Conservation (phyloP, 1,140 invertebrate species). For the Plutomurus gul region DNA sequence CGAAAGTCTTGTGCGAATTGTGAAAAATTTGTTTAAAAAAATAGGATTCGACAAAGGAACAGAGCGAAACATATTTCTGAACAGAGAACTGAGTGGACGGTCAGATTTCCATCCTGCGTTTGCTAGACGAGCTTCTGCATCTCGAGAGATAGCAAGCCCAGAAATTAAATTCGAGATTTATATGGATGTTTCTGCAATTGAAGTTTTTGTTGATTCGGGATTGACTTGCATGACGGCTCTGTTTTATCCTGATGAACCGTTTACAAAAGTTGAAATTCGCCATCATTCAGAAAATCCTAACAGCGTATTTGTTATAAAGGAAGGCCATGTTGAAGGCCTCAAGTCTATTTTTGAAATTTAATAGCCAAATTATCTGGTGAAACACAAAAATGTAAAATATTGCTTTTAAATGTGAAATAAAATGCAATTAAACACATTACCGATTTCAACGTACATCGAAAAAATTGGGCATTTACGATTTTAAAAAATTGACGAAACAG, state of each 20-base stretch:
- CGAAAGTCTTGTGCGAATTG: background rate
- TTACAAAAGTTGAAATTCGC: conserved; percentile 23
- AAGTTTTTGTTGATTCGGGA: conserved; percentile 44
- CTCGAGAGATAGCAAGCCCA: background rate
- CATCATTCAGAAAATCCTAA: background rate
- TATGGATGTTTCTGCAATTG: conserved; percentile 32
- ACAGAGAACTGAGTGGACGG: conserved; percentile 23
- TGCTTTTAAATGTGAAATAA: no score
- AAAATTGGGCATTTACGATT: no score
- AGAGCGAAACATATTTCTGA: background rate
- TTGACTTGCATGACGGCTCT: conserved; percentile 41
- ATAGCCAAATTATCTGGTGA: background rate
- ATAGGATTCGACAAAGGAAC: background rate
- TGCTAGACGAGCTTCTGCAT: background rate
- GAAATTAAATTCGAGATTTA: conserved; percentile 18
- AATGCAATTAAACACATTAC: no score
- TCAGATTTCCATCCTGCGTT: background rate
- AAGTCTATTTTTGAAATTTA: conserved; percentile 3
- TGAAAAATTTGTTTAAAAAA: background rate
- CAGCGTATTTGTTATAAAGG: background rate
- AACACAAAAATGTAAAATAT: no score
- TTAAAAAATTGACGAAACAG: no score
- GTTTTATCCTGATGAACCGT: conserved; percentile 39
- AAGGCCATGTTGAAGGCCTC: background rate
- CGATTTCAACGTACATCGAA: no score